These are phyloP conservation scores for Perognathus longimembris DNA, from an alignment of 2,113 vertebrate genomes.

Conservation along the genomic window DNA sequence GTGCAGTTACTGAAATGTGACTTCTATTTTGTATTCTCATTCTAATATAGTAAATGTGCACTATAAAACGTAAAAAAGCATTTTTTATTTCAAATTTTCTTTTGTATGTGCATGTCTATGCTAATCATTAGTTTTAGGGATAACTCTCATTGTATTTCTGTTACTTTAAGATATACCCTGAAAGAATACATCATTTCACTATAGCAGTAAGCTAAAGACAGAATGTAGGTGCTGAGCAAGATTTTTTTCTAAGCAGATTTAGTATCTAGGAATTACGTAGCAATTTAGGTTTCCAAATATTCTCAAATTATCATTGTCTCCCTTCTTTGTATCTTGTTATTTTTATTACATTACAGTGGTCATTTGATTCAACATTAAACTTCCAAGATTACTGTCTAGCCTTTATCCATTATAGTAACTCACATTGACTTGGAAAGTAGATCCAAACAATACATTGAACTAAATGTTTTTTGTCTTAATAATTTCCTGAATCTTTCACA, in stretches of 20 bases:
- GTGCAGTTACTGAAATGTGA: conserved; percentile 45
- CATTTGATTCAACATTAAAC: conserved; percentile 3
- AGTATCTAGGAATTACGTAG: neutral
- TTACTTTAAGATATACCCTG: conserved; percentile 33
- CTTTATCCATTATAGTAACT: conserved; percentile 92
- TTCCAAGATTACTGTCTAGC: conserved; percentile 86
- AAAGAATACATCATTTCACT: conserved; percentile 8
- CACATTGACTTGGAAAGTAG: conserved; percentile 90
- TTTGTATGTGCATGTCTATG: conserved; percentile 41
- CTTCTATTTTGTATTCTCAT: conserved; percentile 45
- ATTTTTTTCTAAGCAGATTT: conserved; percentile 50
- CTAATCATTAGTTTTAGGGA: conserved; percentile 29
- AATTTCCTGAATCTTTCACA: neutral
- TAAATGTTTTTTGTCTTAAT: conserved; percentile 8
- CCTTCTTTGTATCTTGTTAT: neutral
- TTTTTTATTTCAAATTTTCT: conserved; percentile 24
- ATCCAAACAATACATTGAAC: neutral
- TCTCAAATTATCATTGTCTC: conserved; percentile 31
- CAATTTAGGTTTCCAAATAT: conserved; percentile 35
- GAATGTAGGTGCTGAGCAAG: neutral
- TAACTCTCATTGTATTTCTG: conserved; percentile 41
- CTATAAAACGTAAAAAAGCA: conserved; percentile 24
- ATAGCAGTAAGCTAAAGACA: neutral
- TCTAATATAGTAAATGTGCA: conserved; percentile 39
- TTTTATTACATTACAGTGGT: neutral